phyloP scores from a whole-genome alignment of 2,113 vertebrate species.

The Heterotis niloticus region DNA sequence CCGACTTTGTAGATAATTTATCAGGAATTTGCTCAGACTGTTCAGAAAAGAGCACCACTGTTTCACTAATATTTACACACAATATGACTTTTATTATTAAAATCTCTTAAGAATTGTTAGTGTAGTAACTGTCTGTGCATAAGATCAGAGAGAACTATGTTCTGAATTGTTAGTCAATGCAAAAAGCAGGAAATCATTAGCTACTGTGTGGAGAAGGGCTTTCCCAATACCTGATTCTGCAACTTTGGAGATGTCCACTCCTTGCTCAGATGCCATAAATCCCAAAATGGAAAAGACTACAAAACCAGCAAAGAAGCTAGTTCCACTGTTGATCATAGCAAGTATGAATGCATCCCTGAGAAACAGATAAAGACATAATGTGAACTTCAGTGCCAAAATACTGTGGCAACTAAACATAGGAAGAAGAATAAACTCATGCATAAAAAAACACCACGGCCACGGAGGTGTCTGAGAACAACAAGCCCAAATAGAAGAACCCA shows the following conservation, averaged over 20 bases:
- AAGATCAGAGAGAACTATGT: background rate
- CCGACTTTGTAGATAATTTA: background rate
- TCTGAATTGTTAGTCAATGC: background rate
- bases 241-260: constrained; percentile 69
- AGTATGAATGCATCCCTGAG: constrained; percentile 69
- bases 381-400: background rate
- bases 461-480: too few relatives aligned
- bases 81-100: too few relatives aligned
- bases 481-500: too few relatives aligned
- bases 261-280: constrained; percentile 72
- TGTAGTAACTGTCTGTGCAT: background rate
- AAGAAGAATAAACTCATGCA: background rate
- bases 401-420: background rate
- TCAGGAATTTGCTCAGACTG: background rate
- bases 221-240: constrained; percentile 63
- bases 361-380: background rate
- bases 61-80: too few relatives aligned
- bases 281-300: constrained; percentile 74
- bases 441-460: background rate
- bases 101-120: background rate
- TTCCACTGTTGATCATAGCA: constrained; percentile 71
- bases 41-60: background rate
- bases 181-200: background rate
- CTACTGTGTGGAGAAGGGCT: background rate
- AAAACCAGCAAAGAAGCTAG: constrained; percentile 73